A percentile compares a stretch with the other conserved stretches of the same genome.
phyloP scores from a whole-genome alignment of 1,140 invertebrate genomes.

The Orchestia grillus region DNA sequence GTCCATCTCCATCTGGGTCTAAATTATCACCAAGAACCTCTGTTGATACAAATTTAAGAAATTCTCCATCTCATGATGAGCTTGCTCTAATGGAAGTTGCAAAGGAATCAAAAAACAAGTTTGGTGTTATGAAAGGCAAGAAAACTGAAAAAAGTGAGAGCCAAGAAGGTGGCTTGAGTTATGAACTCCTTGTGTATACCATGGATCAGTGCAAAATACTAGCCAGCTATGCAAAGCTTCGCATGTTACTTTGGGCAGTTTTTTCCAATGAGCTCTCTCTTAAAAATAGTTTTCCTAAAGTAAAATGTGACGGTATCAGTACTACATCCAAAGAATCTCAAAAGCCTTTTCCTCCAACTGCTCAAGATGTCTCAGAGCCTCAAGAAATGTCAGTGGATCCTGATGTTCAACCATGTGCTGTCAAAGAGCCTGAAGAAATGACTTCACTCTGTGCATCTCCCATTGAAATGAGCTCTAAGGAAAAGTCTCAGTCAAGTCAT shows the following conservation, averaged over 20 bases:
- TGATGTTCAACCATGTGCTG: not conserved
- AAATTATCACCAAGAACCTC: not conserved
- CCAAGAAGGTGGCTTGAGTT: constrained; percentile 29
- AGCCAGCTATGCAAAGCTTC: not conserved
- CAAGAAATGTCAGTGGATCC: not conserved
- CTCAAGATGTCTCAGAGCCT: not conserved
- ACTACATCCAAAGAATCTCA: not conserved
- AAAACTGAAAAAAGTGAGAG: not conserved
- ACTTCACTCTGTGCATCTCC: constrained; percentile 41
- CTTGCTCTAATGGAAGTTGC: not conserved
- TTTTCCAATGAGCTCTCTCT: constrained; percentile 40
- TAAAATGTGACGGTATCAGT: not conserved
- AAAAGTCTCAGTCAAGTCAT: constrained; percentile 12
- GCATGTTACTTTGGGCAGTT: constrained; percentile 35
- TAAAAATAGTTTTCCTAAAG: constrained; percentile 40
- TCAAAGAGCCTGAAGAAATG: constrained; percentile 30
- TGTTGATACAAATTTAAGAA: not conserved
- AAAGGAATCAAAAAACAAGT: constrained; percentile 23
- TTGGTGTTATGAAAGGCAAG: constrained; percentile 19
- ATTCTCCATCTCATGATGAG: constrained; percentile 22
- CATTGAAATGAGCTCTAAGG: constrained; percentile 45
- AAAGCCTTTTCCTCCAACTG: not conserved
- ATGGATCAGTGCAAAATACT: constrained; percentile 19
- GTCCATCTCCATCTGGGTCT: not conserved
- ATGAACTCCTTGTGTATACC: constrained; percentile 44